A percentile compares a stretch with the other conserved stretches of the same genome.
Conservation (phyloP, 2,797 vertebrate genomes). For the Gadopsis bispinosus region DNA sequence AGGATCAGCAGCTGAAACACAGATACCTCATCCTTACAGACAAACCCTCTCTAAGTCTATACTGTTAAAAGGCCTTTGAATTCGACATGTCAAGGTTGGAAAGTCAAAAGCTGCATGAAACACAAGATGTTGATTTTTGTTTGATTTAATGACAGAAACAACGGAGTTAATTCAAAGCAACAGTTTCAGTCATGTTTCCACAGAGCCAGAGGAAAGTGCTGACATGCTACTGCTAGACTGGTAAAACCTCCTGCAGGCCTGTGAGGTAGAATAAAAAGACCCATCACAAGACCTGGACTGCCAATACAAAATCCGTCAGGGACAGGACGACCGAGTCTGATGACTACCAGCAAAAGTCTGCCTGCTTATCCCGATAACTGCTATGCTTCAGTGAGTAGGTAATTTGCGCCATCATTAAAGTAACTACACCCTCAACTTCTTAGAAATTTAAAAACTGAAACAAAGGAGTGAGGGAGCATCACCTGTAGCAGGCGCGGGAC, state of each 20-base stretch:
- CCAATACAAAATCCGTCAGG: slow-evolving; percentile 4
- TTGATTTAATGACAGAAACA: slow-evolving; percentile 1
- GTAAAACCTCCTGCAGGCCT: not conserved
- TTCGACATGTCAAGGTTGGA: not conserved
- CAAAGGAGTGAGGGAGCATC: too few species aligned
- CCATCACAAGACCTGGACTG: slow-evolving; percentile 9
- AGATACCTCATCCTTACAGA: not conserved
- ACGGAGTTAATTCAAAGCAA: not conserved
- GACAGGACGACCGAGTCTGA: not conserved
- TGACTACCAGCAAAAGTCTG: slow-evolving; percentile 3
- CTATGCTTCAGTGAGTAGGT: not conserved
- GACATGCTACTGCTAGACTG: not conserved
- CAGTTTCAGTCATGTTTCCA: not conserved
- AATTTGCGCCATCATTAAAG: too few species aligned
- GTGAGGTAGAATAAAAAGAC: not conserved
- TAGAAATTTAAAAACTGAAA: too few species aligned
- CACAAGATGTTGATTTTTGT: not conserved
- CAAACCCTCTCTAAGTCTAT: not conserved
- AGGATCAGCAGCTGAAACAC: not conserved
- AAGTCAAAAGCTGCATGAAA: not conserved
- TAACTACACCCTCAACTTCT: too few species aligned
- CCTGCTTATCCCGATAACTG: not conserved
- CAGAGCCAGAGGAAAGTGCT: slow-evolving; percentile 3
- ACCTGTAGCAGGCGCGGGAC: too few species aligned
- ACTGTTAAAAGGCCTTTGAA: not conserved